These are phyloP conservation scores for Dasyprocta punctata DNA, from an alignment of 2,113 vertebrate species.

Conservation along the genomic window DNA sequence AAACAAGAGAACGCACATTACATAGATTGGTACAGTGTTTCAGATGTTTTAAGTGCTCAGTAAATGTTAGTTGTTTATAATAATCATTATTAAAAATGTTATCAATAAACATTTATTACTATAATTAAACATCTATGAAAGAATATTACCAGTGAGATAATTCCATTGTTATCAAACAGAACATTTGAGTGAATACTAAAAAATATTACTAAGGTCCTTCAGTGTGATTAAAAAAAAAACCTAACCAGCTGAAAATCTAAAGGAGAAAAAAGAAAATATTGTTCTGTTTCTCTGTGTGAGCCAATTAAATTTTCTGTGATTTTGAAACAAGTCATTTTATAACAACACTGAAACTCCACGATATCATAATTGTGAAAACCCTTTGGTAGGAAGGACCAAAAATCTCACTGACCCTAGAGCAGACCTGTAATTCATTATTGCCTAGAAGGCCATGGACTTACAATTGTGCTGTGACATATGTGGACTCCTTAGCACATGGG, in stretches of 20 bases:
- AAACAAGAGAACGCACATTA: neutral
- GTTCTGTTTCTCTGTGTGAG: conserved; percentile 19
- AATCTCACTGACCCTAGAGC: neutral
- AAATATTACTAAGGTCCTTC: conserved; percentile 13
- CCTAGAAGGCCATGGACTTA: neutral
- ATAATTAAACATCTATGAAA: conserved; percentile 28
- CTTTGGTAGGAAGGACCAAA: neutral
- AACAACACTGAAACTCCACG: neutral
- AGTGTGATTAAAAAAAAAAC: conserved; percentile 25
- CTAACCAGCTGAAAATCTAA: conserved; percentile 29
- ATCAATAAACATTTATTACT: conserved; percentile 32
- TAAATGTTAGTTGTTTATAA: neutral
- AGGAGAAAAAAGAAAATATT: conserved; percentile 58
- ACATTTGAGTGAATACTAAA: neutral
- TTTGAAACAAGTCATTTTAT: neutral
- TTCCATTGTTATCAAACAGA: conserved; percentile 43
- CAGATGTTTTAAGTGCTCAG: neutral
- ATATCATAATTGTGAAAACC: neutral
- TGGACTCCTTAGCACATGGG: neutral
- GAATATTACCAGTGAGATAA: neutral
- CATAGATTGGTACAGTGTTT: neutral
- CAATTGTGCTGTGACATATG: neutral
- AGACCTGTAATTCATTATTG: neutral
- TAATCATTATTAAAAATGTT: neutral
- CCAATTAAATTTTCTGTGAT: conserved; percentile 15